Conservation (phyloP, 2,113 vertebrate species). For the Nannobrachium achirus region DNA sequence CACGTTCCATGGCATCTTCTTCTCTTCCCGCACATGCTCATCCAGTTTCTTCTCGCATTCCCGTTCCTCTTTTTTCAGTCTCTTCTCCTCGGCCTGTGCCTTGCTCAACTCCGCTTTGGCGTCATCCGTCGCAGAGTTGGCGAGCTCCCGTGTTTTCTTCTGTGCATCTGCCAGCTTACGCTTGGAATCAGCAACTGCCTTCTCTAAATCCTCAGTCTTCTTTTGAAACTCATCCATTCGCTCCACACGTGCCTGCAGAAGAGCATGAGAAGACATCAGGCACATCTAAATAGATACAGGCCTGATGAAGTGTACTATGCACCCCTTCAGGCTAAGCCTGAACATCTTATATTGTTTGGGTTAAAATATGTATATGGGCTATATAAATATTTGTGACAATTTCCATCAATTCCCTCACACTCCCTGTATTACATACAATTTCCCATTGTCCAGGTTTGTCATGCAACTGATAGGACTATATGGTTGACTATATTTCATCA, state of each 20-base stretch:
- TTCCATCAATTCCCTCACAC: too few species aligned
- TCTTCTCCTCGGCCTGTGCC: constrained; percentile 84
- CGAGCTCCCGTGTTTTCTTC: constrained; percentile 82
- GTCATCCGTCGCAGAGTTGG: constrained; percentile 24
- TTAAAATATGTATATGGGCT: too few species aligned
- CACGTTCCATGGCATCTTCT: constrained; percentile 95
- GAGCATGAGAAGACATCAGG: background rate
- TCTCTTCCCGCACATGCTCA: constrained; percentile 86
- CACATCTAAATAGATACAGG: background rate
- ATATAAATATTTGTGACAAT: too few species aligned
- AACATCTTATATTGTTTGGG: too few species aligned
- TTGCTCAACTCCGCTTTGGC: constrained; percentile 77
- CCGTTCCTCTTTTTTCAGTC: constrained; percentile 86
- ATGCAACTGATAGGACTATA: too few species aligned
- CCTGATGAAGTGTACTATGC: background rate
- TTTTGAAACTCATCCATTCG: constrained; percentile 92
- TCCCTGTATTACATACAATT: too few species aligned
- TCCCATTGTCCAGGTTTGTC: too few species aligned
- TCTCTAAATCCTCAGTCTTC: constrained; percentile 86
- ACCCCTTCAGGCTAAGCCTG: too few species aligned
- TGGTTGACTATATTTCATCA: too few species aligned
- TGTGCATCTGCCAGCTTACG: constrained; percentile 85
- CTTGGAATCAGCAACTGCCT: constrained; percentile 79
- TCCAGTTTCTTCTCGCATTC: constrained; percentile 84
- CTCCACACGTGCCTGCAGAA: constrained; percentile 89